Conservation (phyloP, 2,888 invertebrate species). For the Tenthredo distinguenda region DNA sequence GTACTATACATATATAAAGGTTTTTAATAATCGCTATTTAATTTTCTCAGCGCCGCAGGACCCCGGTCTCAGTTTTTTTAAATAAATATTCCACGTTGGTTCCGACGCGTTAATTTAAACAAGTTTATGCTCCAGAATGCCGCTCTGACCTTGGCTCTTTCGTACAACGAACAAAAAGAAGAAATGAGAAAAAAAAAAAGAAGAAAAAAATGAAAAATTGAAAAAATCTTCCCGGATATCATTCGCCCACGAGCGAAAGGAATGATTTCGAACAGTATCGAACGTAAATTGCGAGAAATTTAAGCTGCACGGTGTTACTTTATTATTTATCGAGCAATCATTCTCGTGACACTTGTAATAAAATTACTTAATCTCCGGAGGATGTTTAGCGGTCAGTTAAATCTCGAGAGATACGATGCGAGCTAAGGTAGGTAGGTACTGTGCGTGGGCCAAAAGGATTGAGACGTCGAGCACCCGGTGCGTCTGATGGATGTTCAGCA, state of each 20-base stretch:
- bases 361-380: conserved; percentile 57
- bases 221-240: background rate
- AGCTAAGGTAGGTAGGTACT: conserved; percentile 2
- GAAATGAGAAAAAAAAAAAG: background rate
- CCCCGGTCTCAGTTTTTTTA: background rate
- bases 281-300: background rate
- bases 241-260: background rate
- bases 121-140: background rate
- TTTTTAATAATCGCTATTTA: conserved; percentile 44
- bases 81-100: conserved; percentile 29
- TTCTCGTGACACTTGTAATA: conserved; percentile 45
- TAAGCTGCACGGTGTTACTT: background rate
- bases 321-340: conserved; percentile 45
- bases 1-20: background rate
- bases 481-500: conserved; percentile 73
- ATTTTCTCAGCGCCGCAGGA: conserved; percentile 25
- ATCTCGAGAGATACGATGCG: conserved; percentile 65
- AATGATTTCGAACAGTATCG: background rate
- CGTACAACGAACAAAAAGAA: background rate
- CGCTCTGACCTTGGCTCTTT: background rate
- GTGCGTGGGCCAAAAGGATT: conserved; percentile 75
- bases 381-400: conserved; percentile 63
- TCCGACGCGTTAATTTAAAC: conserved; percentile 7
- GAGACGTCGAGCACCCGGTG: conserved; percentile 77
- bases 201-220: background rate